A percentile compares a stretch with the other conserved stretches of the same genome.
Evolutionary conservation across 2,113 vertebrate genomes (phyloP).

Genomic region (Narcine bancroftii): DNA sequence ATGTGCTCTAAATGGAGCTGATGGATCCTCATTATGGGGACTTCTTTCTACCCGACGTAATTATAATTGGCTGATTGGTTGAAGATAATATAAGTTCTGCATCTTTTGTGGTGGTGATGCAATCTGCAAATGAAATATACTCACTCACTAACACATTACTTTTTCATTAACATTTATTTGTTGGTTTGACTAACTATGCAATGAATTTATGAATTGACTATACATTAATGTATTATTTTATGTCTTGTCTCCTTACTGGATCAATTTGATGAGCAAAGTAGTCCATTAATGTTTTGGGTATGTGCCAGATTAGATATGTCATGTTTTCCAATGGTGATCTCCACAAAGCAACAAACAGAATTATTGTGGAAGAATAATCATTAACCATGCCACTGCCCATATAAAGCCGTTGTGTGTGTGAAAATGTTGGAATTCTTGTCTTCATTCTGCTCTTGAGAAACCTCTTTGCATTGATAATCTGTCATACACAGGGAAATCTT

Average conservation of each 20-base stretch:
- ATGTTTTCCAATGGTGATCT: neutral
- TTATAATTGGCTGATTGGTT: neutral
- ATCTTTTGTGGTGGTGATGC: neutral
- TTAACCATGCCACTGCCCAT: neutral
- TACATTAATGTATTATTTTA: neutral
- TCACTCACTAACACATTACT: neutral
- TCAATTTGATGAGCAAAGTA: no score
- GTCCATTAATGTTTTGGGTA: neutral
- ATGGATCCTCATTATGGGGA: no score
- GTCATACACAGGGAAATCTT: neutral
- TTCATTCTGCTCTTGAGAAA: neutral
- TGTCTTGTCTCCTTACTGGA: no score
- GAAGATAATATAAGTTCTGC: neutral
- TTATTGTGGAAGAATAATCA: neutral
- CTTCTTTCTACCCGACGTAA: neutral
- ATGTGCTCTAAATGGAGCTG: no score
- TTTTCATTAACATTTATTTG: neutral
- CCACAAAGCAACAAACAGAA: neutral
- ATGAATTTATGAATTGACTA: neutral
- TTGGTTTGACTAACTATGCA: neutral
- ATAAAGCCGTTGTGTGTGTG: neutral
- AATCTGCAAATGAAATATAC: neutral
- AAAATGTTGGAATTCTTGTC: neutral
- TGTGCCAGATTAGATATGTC: neutral
- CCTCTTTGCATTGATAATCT: neutral